Evolutionary conservation across 2,888 invertebrate species (phyloP), one percentile per base, ranked within the genome.

Genomic region (Alviniconcha strummeri): DNA sequence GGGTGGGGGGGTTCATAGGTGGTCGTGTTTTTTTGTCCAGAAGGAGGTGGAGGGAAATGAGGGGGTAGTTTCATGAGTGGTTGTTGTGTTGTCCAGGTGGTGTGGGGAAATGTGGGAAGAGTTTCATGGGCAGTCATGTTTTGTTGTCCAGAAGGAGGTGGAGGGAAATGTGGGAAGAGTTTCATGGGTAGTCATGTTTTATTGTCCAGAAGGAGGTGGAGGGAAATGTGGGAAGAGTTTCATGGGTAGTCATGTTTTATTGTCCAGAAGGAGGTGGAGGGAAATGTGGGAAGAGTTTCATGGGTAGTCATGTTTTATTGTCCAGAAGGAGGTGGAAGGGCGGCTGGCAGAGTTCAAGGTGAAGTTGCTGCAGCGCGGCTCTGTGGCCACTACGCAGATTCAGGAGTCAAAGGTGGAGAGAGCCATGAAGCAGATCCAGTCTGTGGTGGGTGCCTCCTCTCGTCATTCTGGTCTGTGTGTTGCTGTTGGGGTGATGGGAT

Each of bases 321-420:
- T 85, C 84, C 86, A 86, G 84, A 67, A 82, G 57, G 88, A 89
- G 60, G 84, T 89, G 8, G 88, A 90, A 36, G 77, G 84, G 13
- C 87, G 89, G 78, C 82, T 91, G 55, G 88, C 89, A 80, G 88
- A 88, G 54, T 90, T 90, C 79, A 88, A 89, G n/a, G 88, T 87
- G 54, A 87, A 85, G 75, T 80, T 91, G 72, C 84, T 87, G n/a
- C 86, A 88, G 78, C 83, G 77, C 56, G 78, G 81, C 36, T 36
- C 83, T n/a, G 82, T 82, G 9, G 79, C 79, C 15, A 80, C 83
- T 71, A 76, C 69, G 11, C 81, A 83, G n/a, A 82, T 82, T 7
- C 60, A 52, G 13, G 74, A 74, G 9, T 75, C 82, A 4, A 36
- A 52, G 4, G 82, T 82, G 54, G 82, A 82, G 82, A 74, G 60